These are phyloP conservation scores for Pomacea maculata DNA, from an alignment of 1,140 invertebrate species.

Conservation along the genomic window DNA sequence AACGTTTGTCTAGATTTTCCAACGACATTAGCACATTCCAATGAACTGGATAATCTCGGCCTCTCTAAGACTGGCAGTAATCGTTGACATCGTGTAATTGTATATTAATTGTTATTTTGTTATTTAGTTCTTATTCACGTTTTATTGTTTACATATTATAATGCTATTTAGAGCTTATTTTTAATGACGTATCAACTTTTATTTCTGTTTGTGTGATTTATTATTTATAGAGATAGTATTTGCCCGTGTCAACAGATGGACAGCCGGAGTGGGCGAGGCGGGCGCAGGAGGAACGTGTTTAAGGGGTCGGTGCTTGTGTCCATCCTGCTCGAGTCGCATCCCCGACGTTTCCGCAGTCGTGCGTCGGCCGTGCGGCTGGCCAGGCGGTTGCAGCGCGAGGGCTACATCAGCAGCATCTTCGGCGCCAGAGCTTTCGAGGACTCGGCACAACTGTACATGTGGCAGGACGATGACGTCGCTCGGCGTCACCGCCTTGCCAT, in stretches of 20 bases:
- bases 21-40: too few relatives aligned
- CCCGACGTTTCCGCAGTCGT: conserved; percentile 44
- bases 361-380: conserved; percentile 50
- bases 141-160: too few relatives aligned
- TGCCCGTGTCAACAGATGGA: conserved; percentile 46
- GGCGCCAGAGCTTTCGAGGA: conserved; percentile 55
- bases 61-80: too few relatives aligned
- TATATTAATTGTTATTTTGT: too few relatives aligned
- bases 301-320: conserved; percentile 53
- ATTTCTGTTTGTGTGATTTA: not conserved
- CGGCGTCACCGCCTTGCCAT: conserved; percentile 29
- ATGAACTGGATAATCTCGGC: too few relatives aligned
- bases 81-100: too few relatives aligned
- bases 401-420: conserved; percentile 52
- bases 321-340: conserved; percentile 46
- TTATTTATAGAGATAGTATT: conserved; percentile 4
- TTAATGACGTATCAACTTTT: not conserved
- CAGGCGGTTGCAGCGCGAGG: conserved; percentile 48
- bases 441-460: conserved; percentile 55
- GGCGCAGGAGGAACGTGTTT: conserved; percentile 47
- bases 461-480: conserved; percentile 45
- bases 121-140: too few relatives aligned
- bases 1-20: too few relatives aligned
- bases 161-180: not conserved
- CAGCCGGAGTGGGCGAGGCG: conserved; percentile 25